A percentile compares a stretch with the other conserved stretches of the same genome.
phyloP scores from a whole-genome alignment of 1,140 invertebrate species.

The Formica selysi region DNA sequence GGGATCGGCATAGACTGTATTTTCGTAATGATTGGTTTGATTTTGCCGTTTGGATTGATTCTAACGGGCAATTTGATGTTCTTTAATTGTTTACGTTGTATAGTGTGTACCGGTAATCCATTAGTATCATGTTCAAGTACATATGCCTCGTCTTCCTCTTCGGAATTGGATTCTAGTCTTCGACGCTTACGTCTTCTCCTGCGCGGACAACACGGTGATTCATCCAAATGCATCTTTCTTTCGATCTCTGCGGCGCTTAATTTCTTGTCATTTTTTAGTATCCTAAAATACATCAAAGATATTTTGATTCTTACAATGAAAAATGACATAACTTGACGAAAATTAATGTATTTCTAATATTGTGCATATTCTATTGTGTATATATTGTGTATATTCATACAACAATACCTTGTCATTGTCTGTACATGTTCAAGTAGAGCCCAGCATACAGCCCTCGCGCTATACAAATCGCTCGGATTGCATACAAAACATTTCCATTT shows the following conservation, averaged over 20 bases:
- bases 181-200: slow-evolving; percentile 80
- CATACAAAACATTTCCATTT: slow-evolving; percentile 96
- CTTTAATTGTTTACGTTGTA: slow-evolving; percentile 68
- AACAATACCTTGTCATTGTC: slow-evolving; percentile 79
- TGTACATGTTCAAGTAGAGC: slow-evolving; percentile 86
- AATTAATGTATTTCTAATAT: slow-evolving; percentile 6
- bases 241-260: slow-evolving; percentile 77
- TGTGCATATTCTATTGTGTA: neutral
- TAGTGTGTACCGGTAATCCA: neutral
- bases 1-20: neutral
- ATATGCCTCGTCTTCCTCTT: slow-evolving; percentile 81
- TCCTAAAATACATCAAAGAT: slow-evolving; percentile 70
- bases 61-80: neutral
- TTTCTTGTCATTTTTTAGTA: slow-evolving; percentile 76
- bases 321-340: neutral
- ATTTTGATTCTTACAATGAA: neutral
- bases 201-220: slow-evolving; percentile 82
- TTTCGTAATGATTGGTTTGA: neutral
- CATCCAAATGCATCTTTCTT: slow-evolving; percentile 82
- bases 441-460: slow-evolving; percentile 89
- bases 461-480: slow-evolving; percentile 90
- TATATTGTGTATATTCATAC: neutral
- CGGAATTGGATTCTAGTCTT: slow-evolving; percentile 77
- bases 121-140: slow-evolving; percentile 48
- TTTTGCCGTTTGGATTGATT: slow-evolving; percentile 1